Conservation (phyloP, 2,113 vertebrate genomes). For the Podocnemis expansa region DNA sequence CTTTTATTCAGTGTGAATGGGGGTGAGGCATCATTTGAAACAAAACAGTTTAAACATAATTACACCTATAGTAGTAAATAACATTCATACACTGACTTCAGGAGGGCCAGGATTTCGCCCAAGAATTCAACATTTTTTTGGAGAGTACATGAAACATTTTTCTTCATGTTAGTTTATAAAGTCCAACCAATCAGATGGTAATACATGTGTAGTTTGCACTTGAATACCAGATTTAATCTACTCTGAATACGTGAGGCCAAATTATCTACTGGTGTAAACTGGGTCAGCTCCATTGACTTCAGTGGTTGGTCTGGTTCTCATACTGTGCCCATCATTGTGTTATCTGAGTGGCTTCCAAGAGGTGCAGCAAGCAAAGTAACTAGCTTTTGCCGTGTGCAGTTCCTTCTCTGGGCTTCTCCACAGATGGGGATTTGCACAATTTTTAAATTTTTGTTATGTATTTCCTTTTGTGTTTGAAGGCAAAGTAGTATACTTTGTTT, state of each 20-base stretch:
- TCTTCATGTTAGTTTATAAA: background rate
- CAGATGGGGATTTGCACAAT: background rate
- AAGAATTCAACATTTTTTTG: background rate
- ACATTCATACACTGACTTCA: background rate
- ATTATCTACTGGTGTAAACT: background rate
- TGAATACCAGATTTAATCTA: background rate
- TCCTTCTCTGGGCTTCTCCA: background rate
- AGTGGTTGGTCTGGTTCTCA: background rate
- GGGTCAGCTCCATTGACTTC: background rate
- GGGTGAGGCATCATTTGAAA: background rate
- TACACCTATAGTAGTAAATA: background rate
- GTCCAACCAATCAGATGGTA: background rate
- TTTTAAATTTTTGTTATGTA: background rate
- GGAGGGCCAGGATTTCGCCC: background rate
- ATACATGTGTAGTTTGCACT: background rate
- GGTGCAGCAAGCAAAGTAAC: background rate
- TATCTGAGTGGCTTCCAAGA: background rate
- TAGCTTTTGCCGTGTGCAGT: background rate
- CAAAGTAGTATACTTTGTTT: fast-evolving
- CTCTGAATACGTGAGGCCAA: background rate
- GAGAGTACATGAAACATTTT: background rate
- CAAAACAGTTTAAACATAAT: background rate
- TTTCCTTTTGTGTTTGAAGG: fast-evolving
- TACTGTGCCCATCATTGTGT: background rate
- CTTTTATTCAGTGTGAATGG: background rate